Evolutionary conservation across 1,140 invertebrate genomes (phyloP).

Genomic region (Aphis gossypii): DNA sequence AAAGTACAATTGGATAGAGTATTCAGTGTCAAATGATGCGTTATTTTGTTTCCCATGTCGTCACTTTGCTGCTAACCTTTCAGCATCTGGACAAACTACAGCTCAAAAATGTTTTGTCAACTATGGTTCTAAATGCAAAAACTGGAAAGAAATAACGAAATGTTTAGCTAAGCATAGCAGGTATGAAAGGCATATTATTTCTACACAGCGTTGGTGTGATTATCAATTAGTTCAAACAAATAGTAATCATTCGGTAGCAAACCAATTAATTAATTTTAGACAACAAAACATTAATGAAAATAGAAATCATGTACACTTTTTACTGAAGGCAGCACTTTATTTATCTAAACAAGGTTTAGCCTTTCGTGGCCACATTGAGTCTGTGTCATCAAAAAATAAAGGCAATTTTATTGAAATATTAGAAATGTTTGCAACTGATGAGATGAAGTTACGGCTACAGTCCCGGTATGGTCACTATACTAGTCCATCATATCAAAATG

Average conservation of each 20-base stretch:
- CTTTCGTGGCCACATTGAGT: conserved; percentile 19
- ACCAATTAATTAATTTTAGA: not conserved
- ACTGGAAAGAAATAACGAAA: conserved; percentile 20
- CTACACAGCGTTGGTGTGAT: not conserved
- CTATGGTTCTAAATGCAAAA: not conserved
- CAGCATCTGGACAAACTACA: not conserved
- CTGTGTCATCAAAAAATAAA: not conserved
- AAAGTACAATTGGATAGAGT: not conserved
- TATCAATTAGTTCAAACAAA: conserved; percentile 14
- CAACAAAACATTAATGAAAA: conserved; percentile 10
- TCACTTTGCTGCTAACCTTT: not conserved
- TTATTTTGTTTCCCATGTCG: not conserved
- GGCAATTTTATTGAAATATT: not conserved
- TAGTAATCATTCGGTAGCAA: not conserved
- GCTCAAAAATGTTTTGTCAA: not conserved
- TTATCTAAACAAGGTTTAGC: conserved; percentile 10
- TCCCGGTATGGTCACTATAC: conserved; percentile 29
- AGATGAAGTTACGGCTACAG: not conserved
- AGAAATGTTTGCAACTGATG: conserved; percentile 21
- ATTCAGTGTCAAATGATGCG: not conserved
- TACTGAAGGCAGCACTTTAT: not conserved
- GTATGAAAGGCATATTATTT: not conserved
- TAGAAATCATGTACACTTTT: not conserved
- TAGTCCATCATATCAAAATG: not conserved
- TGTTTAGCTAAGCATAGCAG: not conserved